These are phyloP conservation scores for Oxyura jamaicensis DNA, from an alignment of 2,113 vertebrate genomes.

Conservation along the genomic window DNA sequence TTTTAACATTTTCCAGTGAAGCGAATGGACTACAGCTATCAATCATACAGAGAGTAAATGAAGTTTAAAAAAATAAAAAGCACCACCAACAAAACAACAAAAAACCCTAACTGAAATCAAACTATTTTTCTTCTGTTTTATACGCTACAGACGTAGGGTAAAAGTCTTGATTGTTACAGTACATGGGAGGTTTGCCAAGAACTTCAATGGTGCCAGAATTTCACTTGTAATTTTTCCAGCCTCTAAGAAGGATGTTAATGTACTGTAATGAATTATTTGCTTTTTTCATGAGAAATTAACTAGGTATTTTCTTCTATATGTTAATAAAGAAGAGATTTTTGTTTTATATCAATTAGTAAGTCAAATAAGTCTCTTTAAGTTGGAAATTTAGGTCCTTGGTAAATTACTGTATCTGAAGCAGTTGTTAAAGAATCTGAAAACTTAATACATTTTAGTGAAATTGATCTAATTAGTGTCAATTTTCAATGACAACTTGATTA, in stretches of 20 bases:
- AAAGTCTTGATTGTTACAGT: not conserved
- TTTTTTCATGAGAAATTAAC: not conserved
- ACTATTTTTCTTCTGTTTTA: not conserved
- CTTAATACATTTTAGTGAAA: not conserved
- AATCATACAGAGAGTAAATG: not conserved
- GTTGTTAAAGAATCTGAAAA: not conserved
- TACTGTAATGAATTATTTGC: not conserved
- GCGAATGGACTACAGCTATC: not conserved
- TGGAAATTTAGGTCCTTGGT: not conserved
- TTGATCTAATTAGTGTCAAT: not conserved
- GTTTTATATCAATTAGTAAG: not conserved
- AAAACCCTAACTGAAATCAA: not conserved
- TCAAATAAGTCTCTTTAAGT: not conserved
- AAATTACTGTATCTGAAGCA: not conserved
- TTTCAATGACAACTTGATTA: not conserved
- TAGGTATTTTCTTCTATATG: not conserved
- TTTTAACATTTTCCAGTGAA: not conserved
- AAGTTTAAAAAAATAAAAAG: not conserved
- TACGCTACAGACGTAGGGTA: not conserved
- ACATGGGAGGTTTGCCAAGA: not conserved
- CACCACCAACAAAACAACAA: not conserved
- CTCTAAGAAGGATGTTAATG: not conserved
- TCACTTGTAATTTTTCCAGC: not conserved
- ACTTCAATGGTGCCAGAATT: not conserved
- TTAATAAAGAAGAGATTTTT: not conserved